Conservation (phyloP, 2,113 vertebrate genomes). For the Notarius lentiginosus region DNA sequence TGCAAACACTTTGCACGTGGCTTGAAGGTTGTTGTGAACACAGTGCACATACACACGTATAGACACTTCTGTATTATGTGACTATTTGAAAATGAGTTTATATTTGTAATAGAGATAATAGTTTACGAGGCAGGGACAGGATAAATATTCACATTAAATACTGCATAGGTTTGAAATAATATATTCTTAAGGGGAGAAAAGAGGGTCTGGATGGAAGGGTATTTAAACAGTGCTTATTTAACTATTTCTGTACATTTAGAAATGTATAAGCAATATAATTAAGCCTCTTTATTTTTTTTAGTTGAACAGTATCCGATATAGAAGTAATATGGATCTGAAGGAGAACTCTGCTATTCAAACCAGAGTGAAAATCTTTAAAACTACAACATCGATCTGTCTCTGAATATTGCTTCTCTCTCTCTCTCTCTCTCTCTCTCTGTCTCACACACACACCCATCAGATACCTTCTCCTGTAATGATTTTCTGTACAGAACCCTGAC, state of each 20-base stretch:
- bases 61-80: conserved; percentile 44
- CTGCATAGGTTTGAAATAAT: conserved; percentile 27
- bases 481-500: not conserved
- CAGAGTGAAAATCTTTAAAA: not conserved
- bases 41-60: conserved; percentile 46
- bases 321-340: conserved; percentile 17
- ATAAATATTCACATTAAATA: not conserved
- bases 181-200: not conserved
- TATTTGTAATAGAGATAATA: conserved; percentile 55
- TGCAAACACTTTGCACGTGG: conserved; percentile 16
- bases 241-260: conserved; percentile 41
- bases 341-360: conserved; percentile 16
- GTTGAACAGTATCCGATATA: conserved; percentile 27
- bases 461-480: not conserved
- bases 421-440: not conserved
- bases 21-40: conserved; percentile 31
- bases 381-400: not conserved
- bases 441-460: not conserved
- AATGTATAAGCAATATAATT: conserved; percentile 25
- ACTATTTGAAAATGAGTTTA: conserved; percentile 48
- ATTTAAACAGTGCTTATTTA: conserved; percentile 34
- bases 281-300: conserved; percentile 1
- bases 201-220: not conserved
- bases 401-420: not conserved
- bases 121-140: conserved; percentile 32